These are phyloP conservation scores for Epinephelus awoara DNA, from an alignment of 2,797 vertebrate genomes.

Conservation along the genomic window DNA sequence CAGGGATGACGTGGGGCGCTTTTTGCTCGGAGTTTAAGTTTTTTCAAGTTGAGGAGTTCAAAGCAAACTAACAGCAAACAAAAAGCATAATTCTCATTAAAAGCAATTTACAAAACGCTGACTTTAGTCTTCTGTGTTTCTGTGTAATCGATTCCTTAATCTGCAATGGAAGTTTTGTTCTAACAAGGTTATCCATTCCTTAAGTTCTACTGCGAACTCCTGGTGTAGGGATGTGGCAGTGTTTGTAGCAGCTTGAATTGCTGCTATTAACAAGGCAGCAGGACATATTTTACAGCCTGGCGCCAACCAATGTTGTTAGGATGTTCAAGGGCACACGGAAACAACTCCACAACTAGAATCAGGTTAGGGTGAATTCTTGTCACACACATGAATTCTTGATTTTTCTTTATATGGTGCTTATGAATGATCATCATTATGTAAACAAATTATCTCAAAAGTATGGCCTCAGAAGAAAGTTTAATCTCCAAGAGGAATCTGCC, in stretches of 20 bases:
- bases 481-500: background rate
- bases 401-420: background rate
- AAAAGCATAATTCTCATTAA: too few relatives aligned
- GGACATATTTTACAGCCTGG: slow-evolving; percentile 30
- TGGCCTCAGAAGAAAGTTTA: background rate
- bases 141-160: too few relatives aligned
- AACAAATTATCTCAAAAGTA: background rate
- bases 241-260: background rate
- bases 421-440: background rate
- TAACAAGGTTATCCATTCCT: slow-evolving; percentile 2
- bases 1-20: too few relatives aligned
- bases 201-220: background rate
- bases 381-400: background rate
- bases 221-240: slow-evolving; percentile 1
- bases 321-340: slow-evolving; percentile 19
- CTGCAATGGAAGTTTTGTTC: background rate
- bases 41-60: too few relatives aligned
- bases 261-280: slow-evolving; percentile 24
- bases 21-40: too few relatives aligned
- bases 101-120: too few relatives aligned
- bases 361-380: background rate
- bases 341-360: background rate
- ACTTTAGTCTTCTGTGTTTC: too few relatives aligned
- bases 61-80: too few relatives aligned
- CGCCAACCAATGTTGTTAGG: slow-evolving; percentile 7